A percentile compares a stretch with the other conserved stretches of the same genome.
These are phyloP conservation scores for Atta texana DNA, from an alignment of 1,140 invertebrate genomes.

Conservation along the genomic window DNA sequence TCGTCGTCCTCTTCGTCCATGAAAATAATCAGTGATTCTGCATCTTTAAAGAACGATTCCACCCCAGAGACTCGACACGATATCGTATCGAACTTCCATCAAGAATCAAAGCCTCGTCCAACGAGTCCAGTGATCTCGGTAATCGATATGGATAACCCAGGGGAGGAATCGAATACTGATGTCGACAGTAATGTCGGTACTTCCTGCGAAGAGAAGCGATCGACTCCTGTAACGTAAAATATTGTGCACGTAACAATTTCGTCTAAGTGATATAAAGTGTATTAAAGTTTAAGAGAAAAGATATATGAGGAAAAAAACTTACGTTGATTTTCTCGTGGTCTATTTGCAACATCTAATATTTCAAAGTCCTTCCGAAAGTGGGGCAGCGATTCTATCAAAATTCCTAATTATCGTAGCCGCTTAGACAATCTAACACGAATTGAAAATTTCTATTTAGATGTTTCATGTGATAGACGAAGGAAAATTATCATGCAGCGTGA, in stretches of 20 bases:
- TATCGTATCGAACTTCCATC: constrained; percentile 4
- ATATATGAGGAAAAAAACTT: background rate
- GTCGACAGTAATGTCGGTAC: background rate
- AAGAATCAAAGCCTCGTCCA: constrained; percentile 65
- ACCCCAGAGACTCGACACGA: constrained; percentile 17
- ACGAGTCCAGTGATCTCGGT: constrained; percentile 69
- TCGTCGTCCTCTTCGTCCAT: constrained; percentile 73
- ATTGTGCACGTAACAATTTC: constrained; percentile 18
- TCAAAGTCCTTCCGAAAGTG: constrained; percentile 6
- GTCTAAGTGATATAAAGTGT: constrained; percentile 20
- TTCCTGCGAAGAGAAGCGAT: constrained; percentile 22
- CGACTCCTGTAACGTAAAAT: constrained; percentile 52
- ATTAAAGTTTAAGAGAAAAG: constrained; percentile 10
- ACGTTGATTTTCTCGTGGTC: constrained; percentile 40
- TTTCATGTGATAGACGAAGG: constrained; percentile 39
- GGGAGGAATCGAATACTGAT: constrained; percentile 9
- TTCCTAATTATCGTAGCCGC: constrained; percentile 16
- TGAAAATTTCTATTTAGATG: constrained; percentile 48
- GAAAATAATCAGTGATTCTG: constrained; percentile 20
- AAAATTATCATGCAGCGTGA: constrained; percentile 16
- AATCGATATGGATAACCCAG: constrained; percentile 40
- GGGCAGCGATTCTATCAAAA: constrained; percentile 7
- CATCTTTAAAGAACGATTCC: constrained; percentile 28
- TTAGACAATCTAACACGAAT: constrained; percentile 55
- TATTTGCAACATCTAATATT: constrained; percentile 13